Conservation (phyloP, 2,888 invertebrate genomes). For the Dioctria linearis region DNA sequence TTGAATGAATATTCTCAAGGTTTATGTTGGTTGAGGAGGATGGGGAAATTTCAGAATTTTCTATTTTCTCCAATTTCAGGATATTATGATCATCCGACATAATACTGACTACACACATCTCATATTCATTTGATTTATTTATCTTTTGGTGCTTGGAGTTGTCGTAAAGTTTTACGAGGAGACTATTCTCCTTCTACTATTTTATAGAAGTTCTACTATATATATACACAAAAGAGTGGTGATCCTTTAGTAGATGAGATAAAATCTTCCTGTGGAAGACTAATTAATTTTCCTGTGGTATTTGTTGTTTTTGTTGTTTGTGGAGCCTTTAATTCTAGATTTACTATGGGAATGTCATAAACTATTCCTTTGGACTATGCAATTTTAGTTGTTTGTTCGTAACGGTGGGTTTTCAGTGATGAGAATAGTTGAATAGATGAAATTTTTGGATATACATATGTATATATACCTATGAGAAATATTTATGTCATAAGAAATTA, state of each 20-base stretch:
- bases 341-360: conserved; percentile 3
- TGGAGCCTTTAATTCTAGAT: not conserved
- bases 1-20: not conserved
- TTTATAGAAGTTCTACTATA: not conserved
- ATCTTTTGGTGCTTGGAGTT: conserved; percentile 3
- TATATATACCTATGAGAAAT: too few relatives aligned
- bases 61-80: not conserved
- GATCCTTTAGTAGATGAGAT: conserved; percentile 9
- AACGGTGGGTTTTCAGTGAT: too few relatives aligned
- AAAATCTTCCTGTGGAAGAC: conserved; percentile 27
- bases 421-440: too few relatives aligned
- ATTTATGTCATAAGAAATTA: too few relatives aligned
- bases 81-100: not conserved
- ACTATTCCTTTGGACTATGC: not conserved
- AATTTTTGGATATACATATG: too few relatives aligned
- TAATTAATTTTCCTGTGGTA: conserved; percentile 46
- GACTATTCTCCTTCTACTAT: not conserved
- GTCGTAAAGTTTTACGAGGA: conserved; percentile 42
- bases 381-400: not conserved
- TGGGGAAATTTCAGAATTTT: not conserved
- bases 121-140: conserved; percentile 40
- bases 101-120: not conserved
- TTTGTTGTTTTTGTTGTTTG: conserved; percentile 24
- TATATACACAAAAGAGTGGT: not conserved
- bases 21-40: not conserved